phyloP scores from a whole-genome alignment of 2,888 invertebrate species.

The Zootermopsis nevadensis region DNA sequence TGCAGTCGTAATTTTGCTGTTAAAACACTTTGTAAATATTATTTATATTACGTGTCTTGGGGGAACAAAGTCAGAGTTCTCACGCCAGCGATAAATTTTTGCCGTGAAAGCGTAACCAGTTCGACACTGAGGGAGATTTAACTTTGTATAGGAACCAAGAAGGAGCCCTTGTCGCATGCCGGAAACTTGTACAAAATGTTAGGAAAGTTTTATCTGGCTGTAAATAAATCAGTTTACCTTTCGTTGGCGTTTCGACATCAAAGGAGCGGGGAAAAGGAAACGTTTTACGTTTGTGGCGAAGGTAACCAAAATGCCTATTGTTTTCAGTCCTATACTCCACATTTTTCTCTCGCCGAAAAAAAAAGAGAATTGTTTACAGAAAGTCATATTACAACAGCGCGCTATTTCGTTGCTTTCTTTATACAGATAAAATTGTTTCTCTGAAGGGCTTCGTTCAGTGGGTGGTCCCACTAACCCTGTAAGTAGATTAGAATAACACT shows the following conservation, averaged over 20 bases:
- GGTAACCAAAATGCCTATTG: constrained; percentile 6
- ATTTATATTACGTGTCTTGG: too few species aligned
- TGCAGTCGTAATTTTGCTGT: too few species aligned
- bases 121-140: background rate
- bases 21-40: too few species aligned
- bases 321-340: background rate
- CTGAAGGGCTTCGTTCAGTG: background rate
- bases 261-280: background rate
- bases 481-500: too few species aligned
- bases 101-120: background rate
- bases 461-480: background rate
- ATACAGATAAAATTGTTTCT: background rate
- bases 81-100: background rate
- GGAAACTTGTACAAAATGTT: background rate
- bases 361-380: background rate
- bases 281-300: background rate
- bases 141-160: background rate
- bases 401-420: background rate
- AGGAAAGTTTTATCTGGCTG: background rate
- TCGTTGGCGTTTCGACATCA: background rate
- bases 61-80: background rate
- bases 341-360: background rate
- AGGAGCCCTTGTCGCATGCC: background rate
- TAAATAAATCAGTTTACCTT: constrained; percentile 6
- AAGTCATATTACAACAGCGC: background rate